Conservation (phyloP, 2,797 vertebrate species). For the Moxostoma hubbsi region DNA sequence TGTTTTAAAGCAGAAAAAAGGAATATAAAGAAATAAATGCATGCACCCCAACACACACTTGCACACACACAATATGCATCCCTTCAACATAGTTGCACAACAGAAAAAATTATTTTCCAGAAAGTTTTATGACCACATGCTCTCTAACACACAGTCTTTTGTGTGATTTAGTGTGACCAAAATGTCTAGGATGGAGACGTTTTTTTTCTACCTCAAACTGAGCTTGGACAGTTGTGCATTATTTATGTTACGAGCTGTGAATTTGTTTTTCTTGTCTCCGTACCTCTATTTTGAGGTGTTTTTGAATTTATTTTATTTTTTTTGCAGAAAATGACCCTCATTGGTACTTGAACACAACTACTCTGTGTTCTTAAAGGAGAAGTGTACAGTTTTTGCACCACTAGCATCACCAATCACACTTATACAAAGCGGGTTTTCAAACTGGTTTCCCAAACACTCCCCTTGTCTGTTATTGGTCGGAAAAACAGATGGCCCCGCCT, state of each 20-base stretch:
- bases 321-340: background rate
- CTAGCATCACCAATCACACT: too few species aligned
- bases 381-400: too few species aligned
- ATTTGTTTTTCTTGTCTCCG: background rate
- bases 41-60: conserved; percentile 50
- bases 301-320: background rate
- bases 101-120: conserved; percentile 28
- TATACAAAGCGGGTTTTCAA: too few species aligned
- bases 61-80: conserved; percentile 37
- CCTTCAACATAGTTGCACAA: conserved; percentile 45
- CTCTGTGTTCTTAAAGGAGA: conserved; percentile 3
- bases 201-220: background rate
- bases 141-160: background rate
- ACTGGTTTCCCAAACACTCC: too few species aligned
- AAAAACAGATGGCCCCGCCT: too few species aligned
- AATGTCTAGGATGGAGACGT: background rate
- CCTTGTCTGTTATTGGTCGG: too few species aligned
- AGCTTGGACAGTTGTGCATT: background rate
- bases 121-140: background rate
- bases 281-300: conserved; percentile 3
- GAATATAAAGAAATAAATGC: conserved; percentile 74
- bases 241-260: background rate
- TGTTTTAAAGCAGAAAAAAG: conserved; percentile 78
- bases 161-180: background rate
- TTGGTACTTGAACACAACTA: conserved; percentile 4